Conservation (phyloP, 2,888 invertebrate species). For the Pammene fasciana region DNA sequence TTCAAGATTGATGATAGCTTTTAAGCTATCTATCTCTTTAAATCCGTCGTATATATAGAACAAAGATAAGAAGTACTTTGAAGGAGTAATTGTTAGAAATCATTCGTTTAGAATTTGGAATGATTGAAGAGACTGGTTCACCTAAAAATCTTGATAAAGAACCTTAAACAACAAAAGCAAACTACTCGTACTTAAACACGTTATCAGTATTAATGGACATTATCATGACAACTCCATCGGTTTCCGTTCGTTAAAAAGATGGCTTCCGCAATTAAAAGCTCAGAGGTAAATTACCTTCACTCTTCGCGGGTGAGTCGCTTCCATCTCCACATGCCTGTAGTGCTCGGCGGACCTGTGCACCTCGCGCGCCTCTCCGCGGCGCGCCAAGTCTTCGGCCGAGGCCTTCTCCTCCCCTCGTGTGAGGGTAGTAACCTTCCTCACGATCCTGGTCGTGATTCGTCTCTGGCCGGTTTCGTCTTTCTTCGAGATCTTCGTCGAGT, state of each 20-base stretch:
- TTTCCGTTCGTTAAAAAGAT: constrained; percentile 28
- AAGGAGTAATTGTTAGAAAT: too few species aligned
- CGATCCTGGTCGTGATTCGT: constrained; percentile 92
- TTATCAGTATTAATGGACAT: constrained; percentile 25
- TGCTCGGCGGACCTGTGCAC: constrained; percentile 83
- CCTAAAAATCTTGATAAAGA: constrained; percentile 22
- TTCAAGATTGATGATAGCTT: constrained; percentile 34
- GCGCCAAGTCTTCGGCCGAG: constrained; percentile 87
- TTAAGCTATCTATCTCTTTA: constrained; percentile 25
- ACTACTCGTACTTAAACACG: constrained; percentile 36
- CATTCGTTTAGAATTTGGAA: background rate
- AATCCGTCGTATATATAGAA: constrained; percentile 20
- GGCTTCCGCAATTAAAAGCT: constrained; percentile 33
- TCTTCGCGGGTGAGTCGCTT: constrained; percentile 86
- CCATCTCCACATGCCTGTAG: constrained; percentile 83
- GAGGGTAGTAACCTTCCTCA: constrained; percentile 94
- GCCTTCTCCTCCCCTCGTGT: constrained; percentile 93
- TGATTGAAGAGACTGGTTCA: constrained; percentile 3
- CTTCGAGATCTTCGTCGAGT: constrained; percentile 92
- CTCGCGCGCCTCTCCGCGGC: constrained; percentile 78
- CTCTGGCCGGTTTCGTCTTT: constrained; percentile 90
- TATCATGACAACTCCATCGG: constrained; percentile 30
- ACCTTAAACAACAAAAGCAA: constrained; percentile 18
- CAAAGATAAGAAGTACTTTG: constrained; percentile 1
- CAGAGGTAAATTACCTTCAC: constrained; percentile 86